Percentiles rank a stretch among this genome's conserved stretches.
These are phyloP conservation scores for Calycopis cecrops DNA, from an alignment of 1,140 invertebrate species.

Conservation along the genomic window DNA sequence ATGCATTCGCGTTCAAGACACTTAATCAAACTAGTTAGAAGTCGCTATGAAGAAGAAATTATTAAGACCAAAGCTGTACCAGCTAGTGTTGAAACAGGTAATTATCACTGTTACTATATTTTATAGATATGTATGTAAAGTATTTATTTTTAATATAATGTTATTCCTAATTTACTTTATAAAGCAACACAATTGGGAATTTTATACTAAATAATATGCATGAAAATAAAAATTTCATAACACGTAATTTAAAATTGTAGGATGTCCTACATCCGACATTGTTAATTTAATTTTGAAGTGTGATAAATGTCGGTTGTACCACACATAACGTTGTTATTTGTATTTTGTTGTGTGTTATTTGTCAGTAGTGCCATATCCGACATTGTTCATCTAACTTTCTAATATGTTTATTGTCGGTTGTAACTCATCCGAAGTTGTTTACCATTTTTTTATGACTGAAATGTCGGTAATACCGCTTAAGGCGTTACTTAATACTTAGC, in stretches of 20 bases:
- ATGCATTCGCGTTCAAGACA: constrained; percentile 5
- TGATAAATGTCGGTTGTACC: constrained; percentile 10
- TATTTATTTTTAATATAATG: too few relatives aligned
- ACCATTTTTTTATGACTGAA: not conserved
- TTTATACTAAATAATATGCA: too few relatives aligned
- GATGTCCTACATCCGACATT: constrained; percentile 11
- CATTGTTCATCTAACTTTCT: not conserved
- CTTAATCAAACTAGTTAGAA: not conserved
- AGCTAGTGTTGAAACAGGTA: constrained; percentile 8
- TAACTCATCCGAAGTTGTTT: constrained; percentile 1
- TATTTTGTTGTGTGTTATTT: not conserved
- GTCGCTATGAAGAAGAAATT: constrained; percentile 3
- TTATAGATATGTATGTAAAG: too few relatives aligned
- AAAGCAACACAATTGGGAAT: too few relatives aligned
- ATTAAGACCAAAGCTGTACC: constrained; percentile 4
- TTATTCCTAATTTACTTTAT: too few relatives aligned
- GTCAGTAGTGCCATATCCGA: constrained; percentile 2
- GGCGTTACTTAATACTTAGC: not conserved
- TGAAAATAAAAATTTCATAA: constrained; percentile 4
- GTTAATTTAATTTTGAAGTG: constrained; percentile 11
- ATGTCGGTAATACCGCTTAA: not conserved
- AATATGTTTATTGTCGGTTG: constrained; percentile 6
- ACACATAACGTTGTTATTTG: constrained; percentile 3
- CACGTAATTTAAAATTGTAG: constrained; percentile 11
- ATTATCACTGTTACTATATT: too few relatives aligned